Evolutionary conservation across 2,888 invertebrate genomes (phyloP).

Genomic region (Drosophila prostipennis): DNA sequence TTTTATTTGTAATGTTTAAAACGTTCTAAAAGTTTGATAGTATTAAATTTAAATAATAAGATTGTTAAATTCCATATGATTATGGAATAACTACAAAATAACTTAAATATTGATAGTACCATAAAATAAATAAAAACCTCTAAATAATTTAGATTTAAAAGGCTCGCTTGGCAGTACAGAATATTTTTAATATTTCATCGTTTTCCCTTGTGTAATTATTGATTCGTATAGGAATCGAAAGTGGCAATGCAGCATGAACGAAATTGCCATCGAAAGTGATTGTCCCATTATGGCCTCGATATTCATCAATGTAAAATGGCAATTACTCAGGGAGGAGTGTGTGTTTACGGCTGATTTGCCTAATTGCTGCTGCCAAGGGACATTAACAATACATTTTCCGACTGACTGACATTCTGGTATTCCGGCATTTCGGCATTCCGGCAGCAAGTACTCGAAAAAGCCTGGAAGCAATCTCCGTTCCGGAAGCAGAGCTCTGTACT

Average conservation of each 20-base stretch:
- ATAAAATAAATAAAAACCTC: no score
- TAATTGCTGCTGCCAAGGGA: slow-evolving; percentile 37
- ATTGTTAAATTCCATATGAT: no score
- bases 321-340: slow-evolving; percentile 25
- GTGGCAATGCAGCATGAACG: neutral
- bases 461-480: slow-evolving; percentile 16
- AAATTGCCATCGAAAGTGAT: slow-evolving; percentile 11
- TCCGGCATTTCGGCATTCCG: neutral
- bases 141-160: no score
- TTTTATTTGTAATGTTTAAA: no score
- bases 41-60: no score
- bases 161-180: no score
- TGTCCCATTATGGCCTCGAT: neutral
- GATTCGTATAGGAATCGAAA: slow-evolving; percentile 8
- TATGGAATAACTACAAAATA: no score
- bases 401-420: slow-evolving; percentile 23
- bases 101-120: no score
- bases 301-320: slow-evolving; percentile 22
- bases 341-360: slow-evolving; percentile 46
- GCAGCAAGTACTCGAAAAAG: neutral
- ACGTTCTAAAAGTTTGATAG: no score
- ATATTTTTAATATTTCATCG: neutral
- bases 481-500: neutral
- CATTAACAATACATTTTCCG: slow-evolving; percentile 47
- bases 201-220: neutral